phyloP scores from a whole-genome alignment of 53 echinoderm and acorn worm genomes.

The Crossaster papposus region DNA sequence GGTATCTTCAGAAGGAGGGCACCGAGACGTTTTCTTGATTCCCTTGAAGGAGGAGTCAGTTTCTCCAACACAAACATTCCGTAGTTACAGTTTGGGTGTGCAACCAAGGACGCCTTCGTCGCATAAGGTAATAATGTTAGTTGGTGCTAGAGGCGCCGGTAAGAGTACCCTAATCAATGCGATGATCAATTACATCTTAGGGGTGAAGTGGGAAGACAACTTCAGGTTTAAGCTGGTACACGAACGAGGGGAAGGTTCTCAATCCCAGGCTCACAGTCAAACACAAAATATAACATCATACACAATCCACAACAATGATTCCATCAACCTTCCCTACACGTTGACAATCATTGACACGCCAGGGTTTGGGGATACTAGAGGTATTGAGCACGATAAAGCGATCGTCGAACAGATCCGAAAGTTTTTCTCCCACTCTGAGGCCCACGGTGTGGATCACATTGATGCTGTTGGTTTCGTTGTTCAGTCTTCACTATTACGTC shows the following conservation, averaged over 20 bases:
- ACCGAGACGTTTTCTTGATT: neutral
- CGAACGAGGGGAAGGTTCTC: slow-evolving; percentile 44
- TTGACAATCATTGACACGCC: slow-evolving; percentile 77
- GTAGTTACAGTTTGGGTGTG: slow-evolving; percentile 42
- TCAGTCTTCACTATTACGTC: slow-evolving; percentile 58
- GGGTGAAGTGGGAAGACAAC: slow-evolving; percentile 63
- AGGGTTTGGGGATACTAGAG: slow-evolving; percentile 65
- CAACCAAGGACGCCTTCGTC: neutral
- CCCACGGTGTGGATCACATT: slow-evolving; percentile 60
- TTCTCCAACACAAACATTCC: slow-evolving; percentile 5
- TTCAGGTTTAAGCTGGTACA: slow-evolving; percentile 70
- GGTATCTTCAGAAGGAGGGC: neutral
- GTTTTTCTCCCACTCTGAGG: slow-evolving; percentile 54
- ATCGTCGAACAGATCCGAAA: slow-evolving; percentile 65
- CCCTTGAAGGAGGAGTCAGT: neutral
- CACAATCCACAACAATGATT: slow-evolving; percentile 47
- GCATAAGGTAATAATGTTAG: slow-evolving; percentile 65
- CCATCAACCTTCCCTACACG: slow-evolving; percentile 47
- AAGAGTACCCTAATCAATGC: slow-evolving; percentile 79
- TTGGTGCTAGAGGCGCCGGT: slow-evolving; percentile 80
- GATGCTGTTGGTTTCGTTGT: slow-evolving; percentile 73
- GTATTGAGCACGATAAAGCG: slow-evolving; percentile 67
- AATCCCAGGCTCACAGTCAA: slow-evolving; percentile 64
- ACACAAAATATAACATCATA: slow-evolving; percentile 65
- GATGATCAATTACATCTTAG: slow-evolving; percentile 69